Evolutionary conservation across 2,113 vertebrate species (phyloP).

Genomic region (Promerops cafer): DNA sequence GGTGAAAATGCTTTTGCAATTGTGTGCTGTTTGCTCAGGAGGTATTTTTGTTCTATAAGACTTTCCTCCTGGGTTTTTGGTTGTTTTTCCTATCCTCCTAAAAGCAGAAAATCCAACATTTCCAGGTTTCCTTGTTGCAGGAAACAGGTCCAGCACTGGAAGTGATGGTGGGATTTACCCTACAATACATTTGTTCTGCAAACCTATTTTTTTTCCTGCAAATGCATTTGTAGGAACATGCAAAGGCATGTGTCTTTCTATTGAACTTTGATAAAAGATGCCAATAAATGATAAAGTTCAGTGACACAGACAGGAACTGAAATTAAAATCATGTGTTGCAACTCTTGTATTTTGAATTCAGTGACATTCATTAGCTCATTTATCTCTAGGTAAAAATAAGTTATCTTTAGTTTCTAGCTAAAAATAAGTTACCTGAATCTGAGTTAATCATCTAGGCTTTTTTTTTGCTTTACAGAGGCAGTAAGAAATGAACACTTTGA

Average conservation of each 20-base stretch:
- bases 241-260: not conserved
- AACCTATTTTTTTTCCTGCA: not conserved
- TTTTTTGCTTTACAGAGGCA: not conserved
- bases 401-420: not conserved
- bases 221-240: not conserved
- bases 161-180: not conserved
- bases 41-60: not conserved
- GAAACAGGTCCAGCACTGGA: not conserved
- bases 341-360: not conserved
- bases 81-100: not conserved
- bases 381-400: not conserved
- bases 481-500: not conserved
- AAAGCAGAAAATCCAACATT: not conserved
- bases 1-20: conserved; percentile 38
- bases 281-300: not conserved
- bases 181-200: not conserved
- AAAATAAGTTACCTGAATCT: not conserved
- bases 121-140: not conserved
- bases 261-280: not conserved
- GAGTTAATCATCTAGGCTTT: not conserved
- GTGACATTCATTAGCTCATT: not conserved
- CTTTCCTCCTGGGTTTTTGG: not conserved
- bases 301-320: not conserved
- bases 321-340: not conserved
- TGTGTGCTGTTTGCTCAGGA: not conserved